Conservation (phyloP, 2,888 invertebrate species). For the Geotrupes spiniger region DNA sequence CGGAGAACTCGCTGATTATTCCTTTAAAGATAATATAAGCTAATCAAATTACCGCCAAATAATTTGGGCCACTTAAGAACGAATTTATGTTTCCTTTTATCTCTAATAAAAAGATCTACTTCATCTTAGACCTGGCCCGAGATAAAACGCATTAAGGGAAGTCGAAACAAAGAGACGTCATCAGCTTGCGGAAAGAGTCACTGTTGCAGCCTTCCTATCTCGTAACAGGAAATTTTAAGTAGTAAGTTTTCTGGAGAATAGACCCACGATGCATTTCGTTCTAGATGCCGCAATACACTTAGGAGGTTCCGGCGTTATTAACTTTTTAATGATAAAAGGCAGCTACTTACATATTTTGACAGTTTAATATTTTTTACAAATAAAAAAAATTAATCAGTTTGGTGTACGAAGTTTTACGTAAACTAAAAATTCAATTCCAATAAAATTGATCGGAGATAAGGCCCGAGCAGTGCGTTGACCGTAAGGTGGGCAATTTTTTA, state of each 20-base stretch:
- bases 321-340: too few species aligned
- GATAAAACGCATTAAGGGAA: constrained; percentile 42
- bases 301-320: too few species aligned
- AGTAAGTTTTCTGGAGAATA: constrained; percentile 42
- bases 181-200: constrained; percentile 41
- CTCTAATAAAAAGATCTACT: constrained; percentile 37
- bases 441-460: too few species aligned
- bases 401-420: too few species aligned
- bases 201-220: constrained; percentile 33
- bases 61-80: constrained; percentile 41
- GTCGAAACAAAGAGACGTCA: constrained; percentile 45
- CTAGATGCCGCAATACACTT: neutral
- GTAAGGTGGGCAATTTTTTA: too few species aligned
- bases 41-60: constrained; percentile 40
- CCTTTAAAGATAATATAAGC: constrained; percentile 30
- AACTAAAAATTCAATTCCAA: too few species aligned
- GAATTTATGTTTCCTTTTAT: constrained; percentile 42
- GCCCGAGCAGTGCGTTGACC: too few species aligned
- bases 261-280: constrained; percentile 19
- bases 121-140: constrained; percentile 34
- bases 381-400: too few species aligned
- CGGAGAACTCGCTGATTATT: constrained; percentile 28
- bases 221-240: constrained; percentile 44
- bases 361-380: too few species aligned
- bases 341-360: too few species aligned